These are phyloP conservation scores for Formicarius rufipectus DNA, from an alignment of 2,113 vertebrate species.

Conservation along the genomic window DNA sequence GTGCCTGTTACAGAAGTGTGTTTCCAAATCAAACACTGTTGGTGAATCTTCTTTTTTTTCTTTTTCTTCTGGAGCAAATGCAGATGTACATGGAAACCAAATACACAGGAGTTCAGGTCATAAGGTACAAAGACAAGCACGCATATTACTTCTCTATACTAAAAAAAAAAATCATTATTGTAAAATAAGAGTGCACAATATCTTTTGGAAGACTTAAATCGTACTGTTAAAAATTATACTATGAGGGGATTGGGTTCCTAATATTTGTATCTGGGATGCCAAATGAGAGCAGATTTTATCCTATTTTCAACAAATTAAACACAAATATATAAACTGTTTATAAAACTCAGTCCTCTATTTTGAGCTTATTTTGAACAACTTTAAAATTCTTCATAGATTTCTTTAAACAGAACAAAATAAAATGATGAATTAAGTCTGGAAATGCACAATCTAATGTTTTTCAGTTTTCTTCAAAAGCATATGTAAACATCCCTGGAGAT, in stretches of 20 bases:
- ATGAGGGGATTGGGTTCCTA: slow-evolving; percentile 63
- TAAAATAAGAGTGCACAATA: slow-evolving; percentile 10
- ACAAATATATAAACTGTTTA: slow-evolving; percentile 77
- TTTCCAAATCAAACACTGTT: background rate
- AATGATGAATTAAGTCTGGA: slow-evolving; percentile 12
- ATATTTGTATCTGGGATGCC: slow-evolving; percentile 78
- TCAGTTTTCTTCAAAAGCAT: slow-evolving; percentile 11
- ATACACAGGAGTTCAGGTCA: background rate
- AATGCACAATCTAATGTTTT: slow-evolving; percentile 1
- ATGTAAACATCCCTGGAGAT: slow-evolving; percentile 26
- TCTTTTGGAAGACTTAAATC: slow-evolving; percentile 14
- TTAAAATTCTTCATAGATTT: slow-evolving; percentile 71
- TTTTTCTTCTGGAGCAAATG: background rate
- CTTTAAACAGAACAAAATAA: slow-evolving; percentile 11
- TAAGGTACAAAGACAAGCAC: background rate
- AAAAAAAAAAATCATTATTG: background rate
- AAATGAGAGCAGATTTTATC: slow-evolving; percentile 77
- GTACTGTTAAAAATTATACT: slow-evolving; percentile 60
- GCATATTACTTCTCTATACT: background rate
- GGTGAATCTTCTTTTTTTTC: background rate
- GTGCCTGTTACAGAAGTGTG: background rate
- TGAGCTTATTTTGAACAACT: slow-evolving; percentile 62
- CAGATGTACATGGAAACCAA: background rate
- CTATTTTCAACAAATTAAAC: slow-evolving; percentile 78
- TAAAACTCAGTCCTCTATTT: slow-evolving; percentile 74